Conservation (phyloP, 2,888 invertebrate species). For the Andrena fulva region DNA sequence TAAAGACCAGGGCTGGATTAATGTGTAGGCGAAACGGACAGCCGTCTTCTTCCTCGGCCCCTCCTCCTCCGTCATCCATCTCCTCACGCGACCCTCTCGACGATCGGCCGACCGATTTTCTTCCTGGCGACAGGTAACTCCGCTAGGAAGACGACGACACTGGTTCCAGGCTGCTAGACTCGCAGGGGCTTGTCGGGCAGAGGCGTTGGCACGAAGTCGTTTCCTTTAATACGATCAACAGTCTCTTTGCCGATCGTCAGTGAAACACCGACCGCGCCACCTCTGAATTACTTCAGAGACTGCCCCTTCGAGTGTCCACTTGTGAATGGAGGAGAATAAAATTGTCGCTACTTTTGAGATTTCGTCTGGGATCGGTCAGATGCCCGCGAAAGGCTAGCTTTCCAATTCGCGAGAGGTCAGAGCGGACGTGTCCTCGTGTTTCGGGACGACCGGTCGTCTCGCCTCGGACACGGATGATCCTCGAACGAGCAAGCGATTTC, state of each 20-base stretch:
- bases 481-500: constrained; percentile 61
- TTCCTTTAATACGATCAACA: not conserved
- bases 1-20: constrained; percentile 83
- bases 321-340: not conserved
- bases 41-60: constrained; percentile 24
- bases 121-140: constrained; percentile 60
- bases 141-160: constrained; percentile 8
- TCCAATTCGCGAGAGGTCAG: constrained; percentile 54
- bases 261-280: too few species aligned
- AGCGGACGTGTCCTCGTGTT: constrained; percentile 46
- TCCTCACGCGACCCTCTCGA: constrained; percentile 7
- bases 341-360: not conserved
- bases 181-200: not conserved
- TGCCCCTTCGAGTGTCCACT: too few species aligned
- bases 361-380: not conserved
- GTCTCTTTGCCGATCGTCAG: too few species aligned
- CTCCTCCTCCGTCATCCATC: not conserved
- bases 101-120: constrained; percentile 55
- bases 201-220: not conserved
- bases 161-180: constrained; percentile 3
- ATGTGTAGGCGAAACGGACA: constrained; percentile 81
- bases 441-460: constrained; percentile 33
- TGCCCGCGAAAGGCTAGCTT: not conserved
- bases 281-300: too few species aligned
- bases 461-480: constrained; percentile 66